Evolutionary conservation across 2,797 vertebrate genomes (phyloP), one percentile per base, ranked within the genome.

Genomic region (Poecilia picta): DNA sequence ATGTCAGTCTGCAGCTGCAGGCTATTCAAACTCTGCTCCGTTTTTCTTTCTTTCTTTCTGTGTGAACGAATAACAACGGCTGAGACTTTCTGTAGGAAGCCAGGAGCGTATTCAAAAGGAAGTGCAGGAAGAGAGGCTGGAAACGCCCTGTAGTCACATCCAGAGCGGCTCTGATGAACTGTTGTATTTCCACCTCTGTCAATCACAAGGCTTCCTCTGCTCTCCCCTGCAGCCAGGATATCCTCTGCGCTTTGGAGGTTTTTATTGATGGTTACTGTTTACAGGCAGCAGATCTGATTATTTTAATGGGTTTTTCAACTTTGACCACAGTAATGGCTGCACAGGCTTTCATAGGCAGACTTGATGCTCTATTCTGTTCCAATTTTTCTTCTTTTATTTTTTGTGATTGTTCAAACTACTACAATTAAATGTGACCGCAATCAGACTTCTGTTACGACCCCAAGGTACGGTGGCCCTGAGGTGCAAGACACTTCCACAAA

Each of bases 91-190:
- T 62, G 72, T 10, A 75, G 88, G 88, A 89, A 89, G 86, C 66
- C 0, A 20, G 36, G 78, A 41, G 70, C 75, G 36, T 59, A 28
- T 84, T 85, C 47, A 8, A 81, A 74, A 88, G 93, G 92, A 94
- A 93, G 82, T 78, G 66, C 76, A 79, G 81, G 91, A 93, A 92
- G 90, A 91, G 87, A 90, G 88, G 76, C 87, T 13, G 85, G 92
- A 76, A 80, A 92, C 94, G 76, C 92, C 92, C 94, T 90, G 53
- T 36, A 85, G 89, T 86, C 72, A 77, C 59, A 76, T 80, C 70
- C 75, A 86, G 2, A 75, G 79, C 74, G 51, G 6, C 77, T 68
- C 62, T 72, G 36, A 55, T 55, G 45, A 68, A 72, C 33, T 75
- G 72, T 43, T 51, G 16, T 80, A 33, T 70, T 64, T 78, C 70